Evolutionary conservation across 2,888 invertebrate species (phyloP).

Genomic region (Apamea crenata): DNA sequence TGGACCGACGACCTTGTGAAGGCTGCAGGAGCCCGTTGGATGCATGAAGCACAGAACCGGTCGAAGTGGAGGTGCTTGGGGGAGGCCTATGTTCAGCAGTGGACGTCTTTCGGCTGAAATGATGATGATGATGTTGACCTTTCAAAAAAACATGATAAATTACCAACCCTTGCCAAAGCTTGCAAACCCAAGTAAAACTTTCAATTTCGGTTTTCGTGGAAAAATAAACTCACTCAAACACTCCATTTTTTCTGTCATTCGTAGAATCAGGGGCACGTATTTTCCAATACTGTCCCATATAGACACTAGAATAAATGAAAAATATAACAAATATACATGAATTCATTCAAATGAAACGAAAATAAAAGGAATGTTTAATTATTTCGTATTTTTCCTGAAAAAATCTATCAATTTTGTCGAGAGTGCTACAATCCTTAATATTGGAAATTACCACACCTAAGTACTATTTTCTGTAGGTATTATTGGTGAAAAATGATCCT

Average conservation of each 20-base stretch:
- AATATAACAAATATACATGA: not conserved
- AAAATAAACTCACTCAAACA: not conserved
- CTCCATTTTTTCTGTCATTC: slow-evolving; percentile 22
- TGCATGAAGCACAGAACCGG: too few species aligned
- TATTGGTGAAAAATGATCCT: not conserved
- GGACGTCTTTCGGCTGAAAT: too few species aligned
- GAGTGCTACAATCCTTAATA: not conserved
- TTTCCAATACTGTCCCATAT: not conserved
- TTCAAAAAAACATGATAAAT: slow-evolving; percentile 16
- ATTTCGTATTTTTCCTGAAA: not conserved
- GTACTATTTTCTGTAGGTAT: not conserved
- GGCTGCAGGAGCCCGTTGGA: too few species aligned
- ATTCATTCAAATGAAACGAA: not conserved
- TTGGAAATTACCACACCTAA: not conserved
- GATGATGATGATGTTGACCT: too few species aligned
- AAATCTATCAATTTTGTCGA: too few species aligned
- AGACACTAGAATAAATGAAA: not conserved
- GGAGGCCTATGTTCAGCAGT: too few species aligned
- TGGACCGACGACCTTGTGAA: too few species aligned
- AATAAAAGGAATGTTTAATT: not conserved
- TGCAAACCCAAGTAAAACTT: not conserved
- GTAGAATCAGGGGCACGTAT: not conserved
- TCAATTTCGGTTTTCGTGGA: slow-evolving; percentile 4
- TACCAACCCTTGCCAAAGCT: not conserved
- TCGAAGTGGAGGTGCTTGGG: too few species aligned